Conservation (phyloP, 2,888 invertebrate species). For the Stenotaenia linearis region DNA sequence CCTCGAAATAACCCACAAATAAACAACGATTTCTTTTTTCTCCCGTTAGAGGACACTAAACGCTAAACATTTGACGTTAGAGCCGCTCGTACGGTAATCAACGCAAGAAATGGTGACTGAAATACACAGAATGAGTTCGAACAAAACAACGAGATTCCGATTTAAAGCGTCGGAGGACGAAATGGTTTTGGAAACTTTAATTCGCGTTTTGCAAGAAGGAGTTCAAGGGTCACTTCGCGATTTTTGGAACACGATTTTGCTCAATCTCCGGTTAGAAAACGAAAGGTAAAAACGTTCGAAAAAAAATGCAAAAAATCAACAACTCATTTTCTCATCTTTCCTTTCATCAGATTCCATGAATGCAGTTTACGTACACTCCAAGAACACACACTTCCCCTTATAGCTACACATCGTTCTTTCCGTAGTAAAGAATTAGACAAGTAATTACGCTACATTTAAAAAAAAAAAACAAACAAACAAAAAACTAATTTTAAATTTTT, state of each 20-base stretch:
- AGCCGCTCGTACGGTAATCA: not conserved
- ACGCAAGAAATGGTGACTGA: slow-evolving; percentile 6
- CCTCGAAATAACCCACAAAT: not conserved
- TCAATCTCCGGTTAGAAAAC: not conserved
- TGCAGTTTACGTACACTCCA: slow-evolving; percentile 4
- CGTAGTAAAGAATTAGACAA: not conserved
- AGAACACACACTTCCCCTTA: slow-evolving; percentile 1
- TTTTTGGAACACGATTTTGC: not conserved
- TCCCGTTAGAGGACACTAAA: slow-evolving; percentile 6
- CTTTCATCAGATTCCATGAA: not conserved
- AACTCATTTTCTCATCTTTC: not conserved
- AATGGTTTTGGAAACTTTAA: not conserved
- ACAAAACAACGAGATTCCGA: not conserved
- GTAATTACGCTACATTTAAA: not conserved
- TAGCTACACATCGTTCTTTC: not conserved
- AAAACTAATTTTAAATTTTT: not conserved
- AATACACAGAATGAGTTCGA: not conserved
- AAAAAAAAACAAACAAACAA: not conserved
- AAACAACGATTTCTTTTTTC: not conserved
- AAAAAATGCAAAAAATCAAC: not conserved
- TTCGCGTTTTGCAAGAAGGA: not conserved
- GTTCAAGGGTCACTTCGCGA: not conserved
- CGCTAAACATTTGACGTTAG: not conserved
- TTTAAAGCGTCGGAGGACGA: not conserved
- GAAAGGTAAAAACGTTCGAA: not conserved